Conservation (phyloP, 2,888 invertebrate species). For the Acleris literana region DNA sequence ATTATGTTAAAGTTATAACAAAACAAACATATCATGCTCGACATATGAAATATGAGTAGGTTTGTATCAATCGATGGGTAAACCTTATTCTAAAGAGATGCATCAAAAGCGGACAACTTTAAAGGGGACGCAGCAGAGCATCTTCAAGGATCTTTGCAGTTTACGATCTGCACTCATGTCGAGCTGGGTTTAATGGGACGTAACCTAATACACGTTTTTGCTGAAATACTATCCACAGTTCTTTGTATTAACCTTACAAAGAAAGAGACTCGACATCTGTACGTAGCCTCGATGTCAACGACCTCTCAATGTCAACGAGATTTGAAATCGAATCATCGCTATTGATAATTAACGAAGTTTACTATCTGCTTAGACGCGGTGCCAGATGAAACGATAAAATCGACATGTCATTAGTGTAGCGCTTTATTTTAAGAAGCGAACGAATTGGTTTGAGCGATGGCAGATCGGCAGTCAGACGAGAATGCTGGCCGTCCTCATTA, state of each 20-base stretch:
- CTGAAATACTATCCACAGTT: slow-evolving; percentile 40
- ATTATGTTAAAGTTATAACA: too few relatives aligned
- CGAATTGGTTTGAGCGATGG: slow-evolving; percentile 20
- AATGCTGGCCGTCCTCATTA: slow-evolving; percentile 23
- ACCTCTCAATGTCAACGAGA: slow-evolving; percentile 77
- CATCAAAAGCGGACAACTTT: background rate
- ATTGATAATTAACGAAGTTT: slow-evolving; percentile 60
- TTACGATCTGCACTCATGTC: slow-evolving; percentile 29
- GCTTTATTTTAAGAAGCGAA: slow-evolving; percentile 31
- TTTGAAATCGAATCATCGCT: slow-evolving; percentile 61
- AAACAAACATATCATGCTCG: too few relatives aligned
- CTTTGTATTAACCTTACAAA: slow-evolving; percentile 40
- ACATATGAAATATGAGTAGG: too few relatives aligned
- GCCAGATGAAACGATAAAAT: slow-evolving; percentile 19
- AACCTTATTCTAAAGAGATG: background rate
- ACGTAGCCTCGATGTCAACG: slow-evolving; percentile 66
- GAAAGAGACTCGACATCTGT: slow-evolving; percentile 60
- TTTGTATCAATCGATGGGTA: background rate
- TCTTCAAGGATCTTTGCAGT: slow-evolving; percentile 22
- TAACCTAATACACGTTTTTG: slow-evolving; percentile 40
- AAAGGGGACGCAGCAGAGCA: slow-evolving; percentile 8
- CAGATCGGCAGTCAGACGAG: slow-evolving; percentile 11
- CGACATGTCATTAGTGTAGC: slow-evolving; percentile 26
- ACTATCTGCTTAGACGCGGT: slow-evolving; percentile 43
- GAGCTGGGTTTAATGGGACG: slow-evolving; percentile 36